These are phyloP conservation scores for Ranitomeya imitator DNA, from an alignment of 2,113 vertebrate genomes.

Conservation along the genomic window DNA sequence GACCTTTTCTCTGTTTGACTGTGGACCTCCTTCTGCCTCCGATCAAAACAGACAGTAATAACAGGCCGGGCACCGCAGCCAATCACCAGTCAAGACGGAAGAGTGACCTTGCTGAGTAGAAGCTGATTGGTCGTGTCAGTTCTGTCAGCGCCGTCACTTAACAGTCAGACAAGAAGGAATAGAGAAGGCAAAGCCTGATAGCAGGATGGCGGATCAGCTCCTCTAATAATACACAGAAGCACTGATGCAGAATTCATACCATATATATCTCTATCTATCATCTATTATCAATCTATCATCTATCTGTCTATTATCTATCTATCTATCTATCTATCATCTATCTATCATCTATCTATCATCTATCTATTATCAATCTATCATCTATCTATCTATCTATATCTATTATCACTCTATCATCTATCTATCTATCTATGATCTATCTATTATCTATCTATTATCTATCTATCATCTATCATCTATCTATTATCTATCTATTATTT, in stretches of 20 bases:
- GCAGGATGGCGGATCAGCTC: background rate
- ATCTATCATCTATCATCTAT: constrained; percentile 6
- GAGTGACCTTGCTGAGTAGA: constrained; percentile 86
- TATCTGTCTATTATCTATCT: background rate
- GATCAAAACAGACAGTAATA: constrained; percentile 86
- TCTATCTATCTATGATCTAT: constrained; percentile 4
- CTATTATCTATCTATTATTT: background rate
- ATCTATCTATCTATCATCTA: background rate
- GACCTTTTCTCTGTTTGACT: constrained; percentile 88
- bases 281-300: background rate
- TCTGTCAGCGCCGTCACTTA: constrained; percentile 78
- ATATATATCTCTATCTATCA: background rate
- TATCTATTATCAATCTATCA: background rate
- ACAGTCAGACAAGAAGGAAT: constrained; percentile 69
- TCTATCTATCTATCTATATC: background rate
- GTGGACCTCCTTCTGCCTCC: constrained; percentile 81
- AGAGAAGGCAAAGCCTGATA: constrained; percentile 4
- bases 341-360: background rate
- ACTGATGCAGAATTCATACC: background rate
- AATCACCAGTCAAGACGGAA: constrained; percentile 74
- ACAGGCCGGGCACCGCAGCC: constrained; percentile 81
- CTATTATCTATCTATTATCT: constrained; percentile 10
- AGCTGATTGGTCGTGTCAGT: constrained; percentile 84
- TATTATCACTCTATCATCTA: no score
- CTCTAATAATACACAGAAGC: background rate